Evolutionary conservation across 2,888 invertebrate species (phyloP), one percentile per base, ranked within the genome.

Genomic region (Diaphora mendica): DNA sequence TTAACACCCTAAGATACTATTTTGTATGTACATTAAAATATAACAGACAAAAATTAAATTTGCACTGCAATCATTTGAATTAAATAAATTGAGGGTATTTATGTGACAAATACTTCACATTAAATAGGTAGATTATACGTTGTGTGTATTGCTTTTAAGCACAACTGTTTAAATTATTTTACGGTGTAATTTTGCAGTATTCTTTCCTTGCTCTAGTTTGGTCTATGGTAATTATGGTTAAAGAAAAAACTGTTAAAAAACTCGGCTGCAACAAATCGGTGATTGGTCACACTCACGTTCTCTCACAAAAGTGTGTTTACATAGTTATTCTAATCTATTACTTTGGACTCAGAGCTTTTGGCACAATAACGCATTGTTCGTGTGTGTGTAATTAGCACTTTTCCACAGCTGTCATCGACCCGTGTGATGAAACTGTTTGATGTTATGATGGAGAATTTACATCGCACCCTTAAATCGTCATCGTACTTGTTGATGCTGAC

Each of bases 361-460:
- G 90, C 89, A 86, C 88, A 79, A 80, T 81, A 80, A 73, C 84
- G 82, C 73, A 78, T 84, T 86, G 79, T 88, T 87, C 81, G 88
- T 82, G 80, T 86, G 81, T 86, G 79, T 77, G 90, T 89, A 93
- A 94, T 94, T 94, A 94, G 92, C 94, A 92, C 93, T 89, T 92
- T 89, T 86, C 86, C 80, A 55, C 88, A 79, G 87, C 91, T 94
- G 94, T 94, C 94, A 93, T 88, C 93, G 83, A 76, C 74, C 72
- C 71, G 82, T 80, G 79, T 86, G 83, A 85, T 85, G 87, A 86
- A 82, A 84, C 59, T 84, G 81, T 84, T 82, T 81, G 51, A 55
- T 55, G 51, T 55, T 55, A 3, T 55, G 51, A n/a, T 23, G 51
- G n/a, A 77, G 78, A 70, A 70, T 68, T 44, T 68, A 59, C 75